A percentile compares a stretch with the other conserved stretches of the same genome.
phyloP scores from a whole-genome alignment of 1,140 invertebrate genomes.

The Scaptomyza montana region DNA sequence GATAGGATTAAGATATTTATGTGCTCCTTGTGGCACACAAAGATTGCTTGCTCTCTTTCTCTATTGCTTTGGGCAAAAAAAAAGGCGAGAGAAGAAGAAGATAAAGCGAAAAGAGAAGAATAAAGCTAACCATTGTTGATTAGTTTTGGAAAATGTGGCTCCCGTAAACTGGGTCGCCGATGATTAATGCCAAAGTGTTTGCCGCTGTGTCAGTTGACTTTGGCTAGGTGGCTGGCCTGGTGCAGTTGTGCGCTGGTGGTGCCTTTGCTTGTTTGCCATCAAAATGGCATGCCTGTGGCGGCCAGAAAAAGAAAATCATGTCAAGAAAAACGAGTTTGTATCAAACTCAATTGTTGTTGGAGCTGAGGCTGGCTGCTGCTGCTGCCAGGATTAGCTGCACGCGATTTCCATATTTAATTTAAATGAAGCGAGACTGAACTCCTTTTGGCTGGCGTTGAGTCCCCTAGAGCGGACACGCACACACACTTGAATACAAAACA shows the following conservation, averaged over 20 bases:
- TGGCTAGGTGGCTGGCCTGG: slow-evolving; percentile 7
- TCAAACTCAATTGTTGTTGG: slow-evolving; percentile 7
- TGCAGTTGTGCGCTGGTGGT: slow-evolving; percentile 31
- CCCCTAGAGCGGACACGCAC: slow-evolving; percentile 62
- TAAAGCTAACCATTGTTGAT: slow-evolving; percentile 33
- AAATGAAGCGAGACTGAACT: slow-evolving; percentile 57
- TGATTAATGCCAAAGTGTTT: slow-evolving; percentile 54
- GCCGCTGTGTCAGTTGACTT: slow-evolving; percentile 1
- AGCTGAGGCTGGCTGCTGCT: background rate
- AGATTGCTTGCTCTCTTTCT: background rate
- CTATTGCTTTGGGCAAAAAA: background rate
- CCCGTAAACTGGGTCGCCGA: slow-evolving; percentile 63
- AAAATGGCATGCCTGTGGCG: slow-evolving; percentile 45
- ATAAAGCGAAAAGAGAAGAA: background rate
- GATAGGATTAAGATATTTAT: background rate
- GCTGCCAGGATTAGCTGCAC: slow-evolving; percentile 75
- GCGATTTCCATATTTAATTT: slow-evolving; percentile 83
- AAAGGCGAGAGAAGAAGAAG: background rate
- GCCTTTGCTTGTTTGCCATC: slow-evolving; percentile 41
- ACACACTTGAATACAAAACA: slow-evolving; percentile 40
- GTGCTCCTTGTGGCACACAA: background rate
- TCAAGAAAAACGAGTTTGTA: slow-evolving; percentile 62
- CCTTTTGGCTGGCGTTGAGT: slow-evolving; percentile 1
- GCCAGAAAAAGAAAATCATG: slow-evolving; percentile 62
- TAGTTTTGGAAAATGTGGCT: slow-evolving; percentile 11